Conservation (phyloP, 1,140 invertebrate species). For the Drosophila saltans region DNA sequence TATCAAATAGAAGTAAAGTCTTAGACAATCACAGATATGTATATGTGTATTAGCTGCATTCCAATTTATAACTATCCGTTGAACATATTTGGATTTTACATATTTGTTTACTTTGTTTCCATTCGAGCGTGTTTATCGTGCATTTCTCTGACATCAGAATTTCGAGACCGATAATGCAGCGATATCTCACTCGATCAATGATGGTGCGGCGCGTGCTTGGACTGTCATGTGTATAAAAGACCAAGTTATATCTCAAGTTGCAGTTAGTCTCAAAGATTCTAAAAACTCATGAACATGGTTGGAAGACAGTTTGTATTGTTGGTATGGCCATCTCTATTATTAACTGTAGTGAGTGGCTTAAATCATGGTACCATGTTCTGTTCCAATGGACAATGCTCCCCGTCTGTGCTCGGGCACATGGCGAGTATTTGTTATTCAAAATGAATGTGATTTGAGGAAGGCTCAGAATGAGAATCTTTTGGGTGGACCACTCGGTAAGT, state of each 20-base stretch:
- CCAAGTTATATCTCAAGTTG: slow-evolving; percentile 37
- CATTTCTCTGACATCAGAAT: slow-evolving; percentile 47
- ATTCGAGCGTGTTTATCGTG: slow-evolving; percentile 47
- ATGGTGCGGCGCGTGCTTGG: slow-evolving; percentile 18
- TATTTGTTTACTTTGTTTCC: slow-evolving; percentile 25
- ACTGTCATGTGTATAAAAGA: slow-evolving; percentile 55
- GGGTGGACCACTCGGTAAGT: slow-evolving; percentile 57
- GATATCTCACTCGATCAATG: slow-evolving; percentile 8
- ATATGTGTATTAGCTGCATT: slow-evolving; percentile 38
- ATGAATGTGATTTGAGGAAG: slow-evolving; percentile 66
- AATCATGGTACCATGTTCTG: slow-evolving; percentile 40
- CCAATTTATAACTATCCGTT: slow-evolving; percentile 9
- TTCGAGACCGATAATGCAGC: slow-evolving; percentile 38
- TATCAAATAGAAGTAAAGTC: slow-evolving; percentile 4
- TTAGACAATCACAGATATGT: slow-evolving; percentile 12
- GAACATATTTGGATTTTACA: slow-evolving; percentile 1
- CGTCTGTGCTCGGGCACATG: slow-evolving; percentile 44
- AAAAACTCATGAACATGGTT: slow-evolving; percentile 42
- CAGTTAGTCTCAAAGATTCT: slow-evolving; percentile 58
- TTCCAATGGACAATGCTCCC: slow-evolving; percentile 60
- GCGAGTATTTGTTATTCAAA: slow-evolving; percentile 65
- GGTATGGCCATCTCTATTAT: slow-evolving; percentile 13
- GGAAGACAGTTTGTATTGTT: slow-evolving; percentile 6
- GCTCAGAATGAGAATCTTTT: slow-evolving; percentile 59
- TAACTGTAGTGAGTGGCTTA: slow-evolving; percentile 1